phyloP scores from a whole-genome alignment of 2,797 vertebrate species.

The Halcyon chelicuti region DNA sequence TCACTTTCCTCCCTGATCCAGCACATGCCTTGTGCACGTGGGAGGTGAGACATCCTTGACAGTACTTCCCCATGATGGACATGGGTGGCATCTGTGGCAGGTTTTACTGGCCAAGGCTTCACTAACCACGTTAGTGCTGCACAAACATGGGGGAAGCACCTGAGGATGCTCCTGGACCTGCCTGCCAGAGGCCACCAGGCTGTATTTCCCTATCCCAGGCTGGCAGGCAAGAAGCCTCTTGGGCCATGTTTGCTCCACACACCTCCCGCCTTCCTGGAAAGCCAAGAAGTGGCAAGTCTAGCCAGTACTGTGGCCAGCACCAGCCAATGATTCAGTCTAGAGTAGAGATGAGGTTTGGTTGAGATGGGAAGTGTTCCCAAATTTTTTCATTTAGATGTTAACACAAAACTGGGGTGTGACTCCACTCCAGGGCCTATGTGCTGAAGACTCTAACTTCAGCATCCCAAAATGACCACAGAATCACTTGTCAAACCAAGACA shows the following conservation, averaged over 20 bases:
- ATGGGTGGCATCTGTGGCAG: neutral
- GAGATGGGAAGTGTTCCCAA: neutral
- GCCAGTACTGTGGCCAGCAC: accelerated
- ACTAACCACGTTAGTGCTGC: accelerated
- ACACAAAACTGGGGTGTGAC: neutral
- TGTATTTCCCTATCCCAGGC: neutral
- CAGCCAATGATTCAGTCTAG: neutral
- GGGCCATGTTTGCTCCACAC: neutral
- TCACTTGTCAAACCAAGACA: neutral
- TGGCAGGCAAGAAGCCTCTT: neutral
- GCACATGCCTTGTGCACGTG: neutral
- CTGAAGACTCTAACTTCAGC: neutral
- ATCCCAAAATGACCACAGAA: neutral
- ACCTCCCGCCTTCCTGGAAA: neutral
- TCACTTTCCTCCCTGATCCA: neutral
- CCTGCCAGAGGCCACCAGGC: neutral
- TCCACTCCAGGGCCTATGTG: neutral
- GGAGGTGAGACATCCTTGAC: neutral
- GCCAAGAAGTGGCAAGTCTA: neutral
- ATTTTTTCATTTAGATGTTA: neutral
- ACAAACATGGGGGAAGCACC: neutral
- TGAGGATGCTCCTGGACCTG: neutral
- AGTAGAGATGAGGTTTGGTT: neutral
- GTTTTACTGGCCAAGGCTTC: neutral
- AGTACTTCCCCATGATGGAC: neutral